Base-by-base conservation (phyloP, 2,888 invertebrate species). In the Chaitophorus viminalis region DNA sequence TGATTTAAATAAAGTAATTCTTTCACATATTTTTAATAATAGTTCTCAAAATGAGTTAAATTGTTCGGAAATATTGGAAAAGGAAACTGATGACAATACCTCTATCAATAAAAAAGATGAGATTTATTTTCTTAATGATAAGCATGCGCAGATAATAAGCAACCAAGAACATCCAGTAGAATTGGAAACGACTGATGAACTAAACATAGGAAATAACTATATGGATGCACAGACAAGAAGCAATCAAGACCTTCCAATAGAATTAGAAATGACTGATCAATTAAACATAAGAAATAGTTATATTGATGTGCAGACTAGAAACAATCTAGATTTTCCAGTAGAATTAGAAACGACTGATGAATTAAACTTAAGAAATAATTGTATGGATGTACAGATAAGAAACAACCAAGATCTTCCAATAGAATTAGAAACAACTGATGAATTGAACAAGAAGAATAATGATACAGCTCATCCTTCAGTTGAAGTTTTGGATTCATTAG, bases 1-100 rank as follows among this genome's bases (percentile, higher is more conserved):
- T 75, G 60, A 65, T 29, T 25, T 60, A 39, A 54, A 39, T 75
- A 36, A 65, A 83, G 39, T 75, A 29, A 75, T 60, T 65, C 39
- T 39, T 29, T 39, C 83, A 25, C 36, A 31, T 75, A 8, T 83
- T 25, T 83, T 76, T 6, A 83, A 31, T 14, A 54, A 33, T 33
- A 33, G n/a, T 72, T 54, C 60, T 29, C 21, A 21, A 29, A 39
- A 60, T 39, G 29, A 60, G 29, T 0, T 11, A 25, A 31, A 14
- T 75, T 36, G 60, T 0, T 21, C 75, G 5, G 25, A 36, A n/a
- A 36, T 70, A 33, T 1, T 33, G 3, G 52, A 31, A 52, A 72
- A 31, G 3, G 33, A 82, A 31, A 74, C 36, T 74, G 0, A 25
- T 82, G 33, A n/a, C 33, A 70, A 72, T 72, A 21, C 0, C 9